A percentile compares a stretch with the other conserved stretches of the same genome.
Evolutionary conservation across 2,113 vertebrate genomes (phyloP).

Genomic region (Tauraco erythrolophus): DNA sequence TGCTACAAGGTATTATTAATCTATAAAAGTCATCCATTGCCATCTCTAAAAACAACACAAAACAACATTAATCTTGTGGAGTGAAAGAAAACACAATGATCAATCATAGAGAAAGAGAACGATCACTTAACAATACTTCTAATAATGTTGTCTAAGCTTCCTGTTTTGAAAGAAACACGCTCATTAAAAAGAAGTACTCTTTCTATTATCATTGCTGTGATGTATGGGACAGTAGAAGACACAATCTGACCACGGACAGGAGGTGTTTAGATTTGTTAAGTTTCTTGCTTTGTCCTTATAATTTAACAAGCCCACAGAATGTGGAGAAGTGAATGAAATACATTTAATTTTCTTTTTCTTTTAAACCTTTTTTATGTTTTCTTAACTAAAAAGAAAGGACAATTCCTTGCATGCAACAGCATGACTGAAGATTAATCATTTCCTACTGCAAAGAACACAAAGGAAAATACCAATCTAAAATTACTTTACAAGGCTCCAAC

Average conservation of each 20-base stretch:
- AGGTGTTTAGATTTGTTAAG: neutral
- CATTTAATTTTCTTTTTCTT: neutral
- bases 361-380: neutral
- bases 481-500: neutral
- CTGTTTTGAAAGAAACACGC: slow-evolving; percentile 34
- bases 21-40: slow-evolving; percentile 47
- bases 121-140: slow-evolving; percentile 68
- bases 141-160: slow-evolving; percentile 48
- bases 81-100: slow-evolving; percentile 72
- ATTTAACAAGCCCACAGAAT: slow-evolving; percentile 42
- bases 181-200: slow-evolving; percentile 33
- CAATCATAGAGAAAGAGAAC: slow-evolving; percentile 71
- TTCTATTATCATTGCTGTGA: neutral
- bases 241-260: neutral
- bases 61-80: slow-evolving; percentile 75
- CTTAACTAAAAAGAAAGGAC: slow-evolving; percentile 1
- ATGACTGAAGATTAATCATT: neutral
- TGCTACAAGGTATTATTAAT: slow-evolving; percentile 38
- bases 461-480: neutral
- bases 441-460: neutral
- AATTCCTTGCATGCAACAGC: neutral
- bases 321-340: neutral
- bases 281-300: slow-evolving; percentile 10
- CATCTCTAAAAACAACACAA: slow-evolving; percentile 58
- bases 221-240: slow-evolving; percentile 3